These are phyloP conservation scores for Daboia siamensis DNA, from an alignment of 2,113 vertebrate species.

Conservation along the genomic window DNA sequence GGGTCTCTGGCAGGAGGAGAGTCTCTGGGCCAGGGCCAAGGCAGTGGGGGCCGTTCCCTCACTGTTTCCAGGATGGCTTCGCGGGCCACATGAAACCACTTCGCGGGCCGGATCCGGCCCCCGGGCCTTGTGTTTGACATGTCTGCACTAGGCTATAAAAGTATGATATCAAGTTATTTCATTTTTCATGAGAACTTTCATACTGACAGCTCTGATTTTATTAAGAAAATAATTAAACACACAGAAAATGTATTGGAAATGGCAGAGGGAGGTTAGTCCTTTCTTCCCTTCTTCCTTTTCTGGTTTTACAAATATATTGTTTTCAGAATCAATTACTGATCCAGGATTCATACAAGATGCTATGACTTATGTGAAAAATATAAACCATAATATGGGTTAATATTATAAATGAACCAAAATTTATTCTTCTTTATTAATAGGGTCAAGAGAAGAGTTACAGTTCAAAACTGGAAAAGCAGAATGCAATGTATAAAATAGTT, in stretches of 20 bases:
- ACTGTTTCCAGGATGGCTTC: no score
- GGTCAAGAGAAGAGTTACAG: background rate
- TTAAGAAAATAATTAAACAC: background rate
- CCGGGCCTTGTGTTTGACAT: no score
- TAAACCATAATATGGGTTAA: background rate
- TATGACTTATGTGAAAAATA: background rate
- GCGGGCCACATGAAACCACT: no score
- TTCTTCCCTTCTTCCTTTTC: background rate
- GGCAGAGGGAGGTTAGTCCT: background rate
- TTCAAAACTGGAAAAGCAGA: background rate
- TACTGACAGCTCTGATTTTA: background rate
- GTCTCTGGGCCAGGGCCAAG: no score
- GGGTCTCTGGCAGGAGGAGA: no score
- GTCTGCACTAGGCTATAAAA: background rate
- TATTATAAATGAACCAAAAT: background rate
- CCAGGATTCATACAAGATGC: background rate
- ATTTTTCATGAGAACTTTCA: background rate
- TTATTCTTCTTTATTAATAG: background rate
- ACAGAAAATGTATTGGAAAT: background rate
- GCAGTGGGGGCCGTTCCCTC: no score
- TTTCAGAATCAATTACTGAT: background rate
- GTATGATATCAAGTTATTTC: background rate
- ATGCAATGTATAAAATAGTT: slow-evolving; percentile 20
- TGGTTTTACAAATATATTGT: background rate
- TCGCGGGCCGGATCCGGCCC: no score